A percentile compares a stretch with the other conserved stretches of the same genome.
These are phyloP conservation scores for Plebejus anna DNA, from an alignment of 2,888 invertebrate genomes.

Conservation along the genomic window DNA sequence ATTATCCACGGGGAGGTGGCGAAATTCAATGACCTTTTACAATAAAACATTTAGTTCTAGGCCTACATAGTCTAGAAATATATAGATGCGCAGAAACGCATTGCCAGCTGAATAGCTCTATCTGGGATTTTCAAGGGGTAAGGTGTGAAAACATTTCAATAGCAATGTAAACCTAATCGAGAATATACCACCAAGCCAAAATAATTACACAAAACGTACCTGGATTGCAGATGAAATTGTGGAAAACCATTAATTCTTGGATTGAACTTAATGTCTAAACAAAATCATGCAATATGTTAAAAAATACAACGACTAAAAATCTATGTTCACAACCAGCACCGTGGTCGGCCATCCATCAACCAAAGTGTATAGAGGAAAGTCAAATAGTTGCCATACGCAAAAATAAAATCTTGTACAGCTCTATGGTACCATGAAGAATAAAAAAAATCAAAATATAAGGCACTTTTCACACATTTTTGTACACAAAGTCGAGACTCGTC, in stretches of 20 bases:
- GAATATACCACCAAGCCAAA: conserved; percentile 54
- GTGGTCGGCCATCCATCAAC: conserved; percentile 49
- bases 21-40: conserved; percentile 59
- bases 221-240: conserved; percentile 27
- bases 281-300: conserved; percentile 50
- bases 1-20: conserved; percentile 49
- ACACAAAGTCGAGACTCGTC: too few relatives aligned
- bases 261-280: conserved; percentile 46
- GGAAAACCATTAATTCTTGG: conserved; percentile 35
- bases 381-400: conserved; percentile 23
- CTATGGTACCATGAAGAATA: background rate
- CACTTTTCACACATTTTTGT: too few relatives aligned
- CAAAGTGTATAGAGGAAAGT: conserved; percentile 34
- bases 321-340: conserved; percentile 51
- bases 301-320: conserved; percentile 57
- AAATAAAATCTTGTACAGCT: background rate
- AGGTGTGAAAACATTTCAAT: conserved; percentile 59
- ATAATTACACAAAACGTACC: conserved; percentile 30
- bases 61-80: conserved; percentile 47
- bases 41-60: conserved; percentile 43
- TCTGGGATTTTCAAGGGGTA: conserved; percentile 56
- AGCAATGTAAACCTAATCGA: conserved; percentile 63
- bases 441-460: background rate
- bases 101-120: conserved; percentile 50
- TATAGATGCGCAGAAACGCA: conserved; percentile 61